phyloP scores from a whole-genome alignment of 2,797 vertebrate genomes.

The Smutsia temminckii region DNA sequence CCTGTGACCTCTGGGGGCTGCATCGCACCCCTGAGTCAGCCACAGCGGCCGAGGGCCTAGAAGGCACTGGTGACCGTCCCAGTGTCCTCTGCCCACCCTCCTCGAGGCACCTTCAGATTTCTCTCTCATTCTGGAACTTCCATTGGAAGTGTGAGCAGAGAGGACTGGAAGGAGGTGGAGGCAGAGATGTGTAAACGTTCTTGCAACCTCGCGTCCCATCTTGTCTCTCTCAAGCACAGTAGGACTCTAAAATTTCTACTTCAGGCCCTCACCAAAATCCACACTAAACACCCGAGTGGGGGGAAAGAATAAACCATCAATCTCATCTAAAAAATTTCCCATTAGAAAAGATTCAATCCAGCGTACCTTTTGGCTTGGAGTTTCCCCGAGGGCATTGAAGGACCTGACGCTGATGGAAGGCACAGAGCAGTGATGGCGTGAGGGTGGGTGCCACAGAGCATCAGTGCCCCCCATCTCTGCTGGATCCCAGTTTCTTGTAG shows the following conservation, averaged over 20 bases:
- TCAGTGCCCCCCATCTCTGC: not conserved
- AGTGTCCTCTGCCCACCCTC: not conserved
- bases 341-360: not conserved
- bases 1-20: not conserved
- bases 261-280: not conserved
- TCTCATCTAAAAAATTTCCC: not conserved
- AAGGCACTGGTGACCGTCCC: not conserved
- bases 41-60: not conserved
- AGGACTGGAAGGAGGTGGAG: not conserved
- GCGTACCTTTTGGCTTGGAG: not conserved
- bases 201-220: not conserved
- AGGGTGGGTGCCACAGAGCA: not conserved
- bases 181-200: rapidly evolving
- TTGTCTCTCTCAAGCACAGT: not conserved
- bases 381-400: not conserved
- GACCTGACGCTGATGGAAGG: not conserved
- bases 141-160: not conserved
- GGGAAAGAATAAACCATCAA: not conserved
- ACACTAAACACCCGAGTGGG: not conserved
- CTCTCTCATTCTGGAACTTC: not conserved
- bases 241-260: not conserved
- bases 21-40: rapidly evolving
- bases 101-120: not conserved
- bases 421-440: no score
- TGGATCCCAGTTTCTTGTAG: not conserved